A percentile compares a stretch with the other conserved stretches of the same genome.
phyloP scores from a whole-genome alignment of 2,113 vertebrate species.

The Meriones unguiculatus region DNA sequence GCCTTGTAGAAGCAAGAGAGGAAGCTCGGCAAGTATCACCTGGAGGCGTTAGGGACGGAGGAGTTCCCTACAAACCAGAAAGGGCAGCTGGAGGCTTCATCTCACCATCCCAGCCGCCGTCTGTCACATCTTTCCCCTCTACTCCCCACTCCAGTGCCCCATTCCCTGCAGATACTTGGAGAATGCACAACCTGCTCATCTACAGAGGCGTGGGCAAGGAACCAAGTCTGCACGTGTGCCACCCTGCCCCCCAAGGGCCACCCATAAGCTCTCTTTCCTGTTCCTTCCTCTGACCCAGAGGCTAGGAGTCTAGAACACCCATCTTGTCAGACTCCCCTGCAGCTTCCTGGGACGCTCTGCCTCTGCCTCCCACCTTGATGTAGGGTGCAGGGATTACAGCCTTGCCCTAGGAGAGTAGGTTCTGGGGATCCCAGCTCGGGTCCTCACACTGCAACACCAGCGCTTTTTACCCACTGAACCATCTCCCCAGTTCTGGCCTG shows the following conservation, averaged over 20 bases:
- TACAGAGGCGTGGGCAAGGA: neutral
- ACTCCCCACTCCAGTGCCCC: no score
- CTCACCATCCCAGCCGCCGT: no score
- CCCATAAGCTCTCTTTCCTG: neutral
- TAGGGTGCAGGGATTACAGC: neutral
- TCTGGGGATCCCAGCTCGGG: neutral
- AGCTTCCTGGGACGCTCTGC: neutral
- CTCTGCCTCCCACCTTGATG: neutral
- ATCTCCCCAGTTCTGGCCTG: neutral
- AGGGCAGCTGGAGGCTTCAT: neutral
- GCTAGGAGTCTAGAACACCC: no score
- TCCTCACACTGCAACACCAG: neutral
- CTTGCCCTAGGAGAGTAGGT: neutral
- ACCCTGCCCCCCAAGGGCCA: neutral
- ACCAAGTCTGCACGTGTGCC: neutral
- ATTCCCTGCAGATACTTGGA: fast-evolving
- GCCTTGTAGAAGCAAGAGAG: neutral
- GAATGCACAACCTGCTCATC: neutral
- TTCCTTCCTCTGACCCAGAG: neutral
- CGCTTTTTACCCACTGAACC: neutral
- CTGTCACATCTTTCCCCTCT: neutral
- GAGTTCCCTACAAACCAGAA: neutral
- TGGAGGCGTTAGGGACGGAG: no score
- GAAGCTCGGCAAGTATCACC: neutral
- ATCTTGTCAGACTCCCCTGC: neutral